Evolutionary conservation across 1,140 invertebrate species (phyloP).

Genomic region (Uloborus diversus): DNA sequence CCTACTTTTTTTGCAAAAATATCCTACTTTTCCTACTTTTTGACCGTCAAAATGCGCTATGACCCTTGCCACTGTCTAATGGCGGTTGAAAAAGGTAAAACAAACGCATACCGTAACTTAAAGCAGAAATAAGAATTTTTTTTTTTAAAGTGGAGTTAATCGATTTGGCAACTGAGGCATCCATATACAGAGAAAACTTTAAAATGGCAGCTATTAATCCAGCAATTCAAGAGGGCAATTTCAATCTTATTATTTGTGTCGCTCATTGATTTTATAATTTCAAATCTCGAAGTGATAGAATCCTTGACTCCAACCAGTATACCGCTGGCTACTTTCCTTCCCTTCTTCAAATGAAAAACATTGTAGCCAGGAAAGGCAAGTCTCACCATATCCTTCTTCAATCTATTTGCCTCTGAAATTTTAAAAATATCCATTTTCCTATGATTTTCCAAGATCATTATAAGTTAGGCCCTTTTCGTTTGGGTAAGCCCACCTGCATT

Average conservation of each 20-base stretch:
- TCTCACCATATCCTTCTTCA: background rate
- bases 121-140: too few species aligned
- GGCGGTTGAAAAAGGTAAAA: too few species aligned
- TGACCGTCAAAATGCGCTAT: too few species aligned
- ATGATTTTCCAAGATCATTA: background rate
- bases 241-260: slow-evolving; percentile 2
- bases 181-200: too few species aligned
- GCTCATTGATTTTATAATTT: background rate
- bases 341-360: background rate
- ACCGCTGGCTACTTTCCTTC: background rate
- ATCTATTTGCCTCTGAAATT: background rate
- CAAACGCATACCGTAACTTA: too few species aligned
- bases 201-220: background rate
- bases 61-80: too few species aligned
- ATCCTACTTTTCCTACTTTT: too few species aligned
- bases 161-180: too few species aligned
- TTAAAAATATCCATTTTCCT: background rate
- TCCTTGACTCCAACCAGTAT: background rate
- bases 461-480: background rate
- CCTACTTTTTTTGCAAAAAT: too few species aligned
- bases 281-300: background rate
- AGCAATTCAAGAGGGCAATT: background rate
- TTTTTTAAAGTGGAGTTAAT: too few species aligned
- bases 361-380: background rate
- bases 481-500: background rate